Evolutionary conservation across 2,113 vertebrate genomes (phyloP), one percentile per base, ranked within the genome.

Genomic region (Lophochroa leadbeateri): DNA sequence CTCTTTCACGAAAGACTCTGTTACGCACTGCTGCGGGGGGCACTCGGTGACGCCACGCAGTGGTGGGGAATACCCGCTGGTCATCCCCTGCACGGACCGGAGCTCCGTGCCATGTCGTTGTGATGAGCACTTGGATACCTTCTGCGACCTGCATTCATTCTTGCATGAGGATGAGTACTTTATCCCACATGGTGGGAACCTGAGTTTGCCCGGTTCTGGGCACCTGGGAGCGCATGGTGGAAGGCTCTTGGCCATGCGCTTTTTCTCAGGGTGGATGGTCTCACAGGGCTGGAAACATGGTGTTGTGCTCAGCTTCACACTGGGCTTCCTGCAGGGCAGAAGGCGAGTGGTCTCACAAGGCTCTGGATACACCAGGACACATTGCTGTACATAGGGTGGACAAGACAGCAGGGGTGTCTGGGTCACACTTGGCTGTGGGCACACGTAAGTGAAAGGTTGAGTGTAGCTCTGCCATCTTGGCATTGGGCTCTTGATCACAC

Each of bases 131-230:
- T 52, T n/a, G 78, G 95, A 27, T 2, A 49, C 28, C 52, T 46
- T 57, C 46, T 8, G 69, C 0, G 84, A 9, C 46, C 84, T 29
- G 23, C 87, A 31, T 11, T 89, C 28, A 0, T 52, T 64, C 10
- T 72, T 65, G 69, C 95, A 96, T 0, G 96, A 96, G 1, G 92
- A 53, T 0, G 92, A 82, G 23, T 82, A 94, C 31, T 33, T 88
- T 84, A 95, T 14, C 28, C 81, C 95, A 31, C 96, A 97, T 0
- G 95, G 95, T 19, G 96, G 96, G 60, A 44, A 96, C 71, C 58
- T 81, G 63, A 97, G 89, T 33, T 71, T 79, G 35, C 20, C 5
- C 0, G 90, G 94, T 61, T 95, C 92, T 1, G 90, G 96, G 69
- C 90, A 97, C 65, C 52, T 41, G 4, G 93, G 84, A 0, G 92